Evolutionary conservation across 30 jellyfish, hydroid and myxozoan genomes (phyloP), one percentile per base, ranked within the genome.

Genomic region (Calvadosia cruxmelitensis): DNA sequence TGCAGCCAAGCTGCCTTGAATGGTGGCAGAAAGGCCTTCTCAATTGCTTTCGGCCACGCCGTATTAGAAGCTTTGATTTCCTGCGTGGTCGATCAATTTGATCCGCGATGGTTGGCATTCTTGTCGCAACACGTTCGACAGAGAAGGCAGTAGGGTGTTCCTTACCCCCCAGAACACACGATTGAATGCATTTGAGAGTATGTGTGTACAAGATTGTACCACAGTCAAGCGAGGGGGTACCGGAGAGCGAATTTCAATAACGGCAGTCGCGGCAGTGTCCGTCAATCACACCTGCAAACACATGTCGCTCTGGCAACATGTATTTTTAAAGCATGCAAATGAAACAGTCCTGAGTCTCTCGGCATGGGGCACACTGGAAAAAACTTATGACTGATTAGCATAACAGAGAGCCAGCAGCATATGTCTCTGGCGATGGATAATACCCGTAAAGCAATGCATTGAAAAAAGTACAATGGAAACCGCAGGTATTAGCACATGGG

Each of bases 401-500:
- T 42, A 42, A 42, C 57, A 42, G 57, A 42, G 57, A 10, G 20
- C 57, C 57, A 10, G 57, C 57, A 42, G 57, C 57, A 42, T 42
- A 42, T 42, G 57, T 42, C 57, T 42, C 57, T 42, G 57, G 20
- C 57, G 57, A 42, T 42, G 24, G 2, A 79, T 79, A 79, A 70
- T 79, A 77, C 92, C 33, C 79, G 78, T 81, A 49, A 52, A 79
- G n/a, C 32, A 75, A 66, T 68, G 92, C 82, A 76, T 68, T 79
- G 70, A 81, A 70, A 64, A 49, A 42, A 72, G 72, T 63, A 82
- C 94, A 82, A 82, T 82, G 67, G 81, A 74, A 82, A 84, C 94
- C 88, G 94, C 87, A 36, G 94, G 88, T 83, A 78, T 42, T 81
- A 82, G 64, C 88, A 74, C 81, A 82, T 82, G 84, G 81, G 84